Percentiles rank a stretch among this genome's conserved stretches.
phyloP scores from a whole-genome alignment of 2,113 vertebrate genomes.

The Galemys pyrenaicus region DNA sequence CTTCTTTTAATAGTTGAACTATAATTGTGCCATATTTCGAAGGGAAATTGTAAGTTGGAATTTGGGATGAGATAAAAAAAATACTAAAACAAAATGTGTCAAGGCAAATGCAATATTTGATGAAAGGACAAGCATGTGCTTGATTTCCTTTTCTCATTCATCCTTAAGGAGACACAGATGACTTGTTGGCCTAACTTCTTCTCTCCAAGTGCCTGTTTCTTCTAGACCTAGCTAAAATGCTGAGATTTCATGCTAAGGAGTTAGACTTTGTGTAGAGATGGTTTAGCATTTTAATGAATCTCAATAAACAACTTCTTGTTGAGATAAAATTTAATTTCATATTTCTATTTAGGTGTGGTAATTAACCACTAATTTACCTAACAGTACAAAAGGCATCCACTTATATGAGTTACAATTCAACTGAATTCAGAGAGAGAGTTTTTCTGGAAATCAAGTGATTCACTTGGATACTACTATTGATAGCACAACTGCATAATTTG shows the following conservation, averaged over 20 bases:
- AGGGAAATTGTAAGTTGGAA: constrained; percentile 77
- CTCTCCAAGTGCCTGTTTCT: constrained; percentile 51
- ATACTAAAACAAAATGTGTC: constrained; percentile 30
- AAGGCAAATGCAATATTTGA: constrained; percentile 51
- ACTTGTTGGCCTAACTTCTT: neutral
- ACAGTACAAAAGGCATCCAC: neutral
- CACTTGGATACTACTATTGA: neutral
- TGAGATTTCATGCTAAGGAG: constrained; percentile 53
- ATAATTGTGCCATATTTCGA: constrained; percentile 74
- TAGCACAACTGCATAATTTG: neutral
- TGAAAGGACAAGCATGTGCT: constrained; percentile 8
- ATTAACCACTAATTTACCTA: constrained; percentile 67
- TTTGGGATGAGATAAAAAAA: constrained; percentile 78
- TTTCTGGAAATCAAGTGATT: constrained; percentile 18
- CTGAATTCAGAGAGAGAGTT: constrained; percentile 12
- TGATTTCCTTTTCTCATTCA: constrained; percentile 22
- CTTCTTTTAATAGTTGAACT: constrained; percentile 63
- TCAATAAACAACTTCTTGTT: constrained; percentile 48
- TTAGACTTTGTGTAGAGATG: constrained; percentile 61
- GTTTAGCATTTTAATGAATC: constrained; percentile 59
- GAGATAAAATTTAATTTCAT: constrained; percentile 71
- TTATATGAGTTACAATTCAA: neutral
- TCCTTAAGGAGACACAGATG: constrained; percentile 37
- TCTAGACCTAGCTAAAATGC: constrained; percentile 67
- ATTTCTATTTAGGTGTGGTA: constrained; percentile 32